Conservation (phyloP, 2,888 invertebrate genomes). For the Meteorus cinctellus region DNA sequence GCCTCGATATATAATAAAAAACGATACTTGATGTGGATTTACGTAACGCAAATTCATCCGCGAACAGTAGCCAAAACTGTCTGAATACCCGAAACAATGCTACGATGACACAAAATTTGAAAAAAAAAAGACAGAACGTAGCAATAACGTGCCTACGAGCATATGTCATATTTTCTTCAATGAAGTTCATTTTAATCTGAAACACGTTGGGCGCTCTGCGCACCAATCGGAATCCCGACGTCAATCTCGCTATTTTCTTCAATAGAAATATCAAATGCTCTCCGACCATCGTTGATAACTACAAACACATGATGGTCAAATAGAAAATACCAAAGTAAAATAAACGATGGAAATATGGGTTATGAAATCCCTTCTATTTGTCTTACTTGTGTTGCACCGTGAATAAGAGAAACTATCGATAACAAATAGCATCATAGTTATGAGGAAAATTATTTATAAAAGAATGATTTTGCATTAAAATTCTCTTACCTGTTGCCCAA, state of each 20-base stretch:
- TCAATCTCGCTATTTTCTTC: not conserved
- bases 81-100: not conserved
- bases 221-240: not conserved
- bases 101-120: not conserved
- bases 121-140: not conserved
- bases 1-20: not conserved
- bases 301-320: not conserved
- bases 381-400: not conserved
- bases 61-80: not conserved
- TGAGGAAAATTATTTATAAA: not conserved
- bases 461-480: not conserved
- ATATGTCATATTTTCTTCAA: not conserved
- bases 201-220: constrained; percentile 24
- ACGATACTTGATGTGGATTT: not conserved
- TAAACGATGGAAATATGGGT: not conserved
- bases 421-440: not conserved
- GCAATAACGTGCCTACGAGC: not conserved
- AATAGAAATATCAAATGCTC: not conserved
- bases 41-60: not conserved
- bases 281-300: not conserved
- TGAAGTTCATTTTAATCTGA: not conserved
- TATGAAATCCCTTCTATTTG: not conserved
- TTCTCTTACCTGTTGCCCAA: constrained; percentile 67
- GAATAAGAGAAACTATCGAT: not conserved
- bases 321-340: not conserved